Evolutionary conservation across 2,888 invertebrate species (phyloP), one percentile per base, ranked within the genome.

Genomic region (Andrena hattorfiana): DNA sequence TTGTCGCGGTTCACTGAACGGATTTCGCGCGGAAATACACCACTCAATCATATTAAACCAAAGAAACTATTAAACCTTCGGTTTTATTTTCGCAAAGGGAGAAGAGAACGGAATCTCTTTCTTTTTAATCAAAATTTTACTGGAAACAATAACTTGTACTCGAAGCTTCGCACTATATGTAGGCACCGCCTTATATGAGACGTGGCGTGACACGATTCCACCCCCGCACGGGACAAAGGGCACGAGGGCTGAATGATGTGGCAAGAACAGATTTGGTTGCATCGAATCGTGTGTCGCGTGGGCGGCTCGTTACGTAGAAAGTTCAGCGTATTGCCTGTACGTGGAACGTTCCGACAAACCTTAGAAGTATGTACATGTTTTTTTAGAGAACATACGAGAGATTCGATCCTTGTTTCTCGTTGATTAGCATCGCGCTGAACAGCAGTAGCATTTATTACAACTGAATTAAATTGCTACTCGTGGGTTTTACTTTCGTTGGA

Each of bases 241-340:
- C 60, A 60, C 16, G 8, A 28, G 35, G 20, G 42, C 16, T 42
- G 16, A 30, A 54, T 13, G 10, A 35, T 28, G 28, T 30, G 67
- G 51, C 35, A 26, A 67, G 68, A 42, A 48, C 68, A 62, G 51
- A 48, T 78, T 78, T 64, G 63, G 73, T 60, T 74, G 42, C 69
- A 69, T n/a, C 63, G 42, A 20, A 42, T 35, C 35, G 56, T 10
- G 26, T 16, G 20, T 10, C 26, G 60, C 75, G 79, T 79, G 66
- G 79, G 79, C 20, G 48, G 64, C 28, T 20, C 16, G 64, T 69
- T 51, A 60, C 30, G 32, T 51, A 32, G 20, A 69, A 56, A 79
- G 68, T 73, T 74, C 69, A 64, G 70, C 23, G n/a, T 66, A 54
- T 35, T 64, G 35, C 63, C 30, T n/a, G 51, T 35, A 56, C 28